Conservation (phyloP, 2,797 vertebrate genomes). For the Thunnus albacares region DNA sequence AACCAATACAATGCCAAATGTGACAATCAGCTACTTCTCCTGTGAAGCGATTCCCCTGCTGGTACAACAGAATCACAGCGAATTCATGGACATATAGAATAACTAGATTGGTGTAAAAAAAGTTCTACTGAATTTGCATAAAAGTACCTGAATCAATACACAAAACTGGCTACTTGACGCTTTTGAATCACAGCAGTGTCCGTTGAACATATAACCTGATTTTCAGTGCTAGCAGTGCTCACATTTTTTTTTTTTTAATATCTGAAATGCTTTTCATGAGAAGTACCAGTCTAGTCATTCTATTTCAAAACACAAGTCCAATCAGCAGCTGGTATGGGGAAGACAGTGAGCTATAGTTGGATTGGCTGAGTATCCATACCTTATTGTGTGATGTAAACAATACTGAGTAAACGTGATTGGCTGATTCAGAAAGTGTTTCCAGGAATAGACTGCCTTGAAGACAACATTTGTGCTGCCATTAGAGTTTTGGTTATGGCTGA, state of each 20-base stretch:
- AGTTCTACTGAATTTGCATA: conserved; percentile 86
- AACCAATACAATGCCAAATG: conserved; percentile 78
- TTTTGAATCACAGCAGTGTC: conserved; percentile 88
- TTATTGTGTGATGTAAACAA: conserved; percentile 88
- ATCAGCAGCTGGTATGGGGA: conserved; percentile 87
- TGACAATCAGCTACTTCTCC: conserved; percentile 85
- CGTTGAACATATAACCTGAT: conserved; percentile 86
- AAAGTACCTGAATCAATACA: conserved; percentile 90
- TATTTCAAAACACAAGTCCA: conserved; percentile 82
- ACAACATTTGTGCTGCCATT: conserved; percentile 80
- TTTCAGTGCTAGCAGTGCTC: conserved; percentile 83
- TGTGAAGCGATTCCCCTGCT: conserved; percentile 84
- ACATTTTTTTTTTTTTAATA: conserved; percentile 56
- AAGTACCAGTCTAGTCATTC: conserved; percentile 87
- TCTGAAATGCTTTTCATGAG: conserved; percentile 80
- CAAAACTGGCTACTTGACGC: conserved; percentile 86
- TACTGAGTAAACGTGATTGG: conserved; percentile 87
- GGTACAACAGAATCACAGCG: conserved; percentile 86
- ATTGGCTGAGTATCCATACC: conserved; percentile 84
- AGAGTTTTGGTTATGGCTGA: conserved; percentile 89
- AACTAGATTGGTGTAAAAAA: conserved; percentile 87
- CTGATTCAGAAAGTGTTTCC: conserved; percentile 81
- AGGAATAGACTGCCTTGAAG: conserved; percentile 80
- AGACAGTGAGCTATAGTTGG: conserved; percentile 85
- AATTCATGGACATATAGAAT: conserved; percentile 87